phyloP scores from a whole-genome alignment of 1,140 invertebrate species.

The Dendroctonus valens region DNA sequence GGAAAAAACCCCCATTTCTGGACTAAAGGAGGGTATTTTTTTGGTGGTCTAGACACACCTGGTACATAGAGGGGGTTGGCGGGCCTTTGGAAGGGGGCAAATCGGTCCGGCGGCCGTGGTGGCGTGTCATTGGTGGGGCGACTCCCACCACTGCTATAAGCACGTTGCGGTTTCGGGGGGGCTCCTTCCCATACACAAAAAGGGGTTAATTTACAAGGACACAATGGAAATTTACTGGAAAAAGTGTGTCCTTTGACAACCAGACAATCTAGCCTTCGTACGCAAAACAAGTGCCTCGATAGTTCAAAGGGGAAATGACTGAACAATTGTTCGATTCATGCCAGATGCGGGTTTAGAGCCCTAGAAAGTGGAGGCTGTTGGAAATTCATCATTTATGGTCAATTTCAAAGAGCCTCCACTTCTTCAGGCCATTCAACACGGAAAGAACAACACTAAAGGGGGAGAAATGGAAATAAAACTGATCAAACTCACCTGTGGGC shows the following conservation, averaged over 20 bases:
- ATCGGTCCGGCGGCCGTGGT: slow-evolving; percentile 55
- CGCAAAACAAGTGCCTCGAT: not conserved
- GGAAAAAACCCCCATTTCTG: too few species aligned
- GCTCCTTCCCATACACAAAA: slow-evolving; percentile 50
- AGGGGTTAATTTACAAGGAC: not conserved
- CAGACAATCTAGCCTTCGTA: slow-evolving; percentile 4
- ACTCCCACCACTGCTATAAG: slow-evolving; percentile 54
- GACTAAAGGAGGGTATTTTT: not conserved
- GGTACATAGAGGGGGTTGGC: slow-evolving; percentile 57
- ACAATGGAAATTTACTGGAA: not conserved
- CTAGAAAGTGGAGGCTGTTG: too few species aligned
- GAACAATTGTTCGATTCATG: too few species aligned
- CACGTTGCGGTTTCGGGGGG: slow-evolving; percentile 63
- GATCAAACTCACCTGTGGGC: slow-evolving; percentile 50
- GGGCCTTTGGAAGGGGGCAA: slow-evolving; percentile 58
- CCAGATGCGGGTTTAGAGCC: too few species aligned
- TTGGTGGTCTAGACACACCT: slow-evolving; percentile 54
- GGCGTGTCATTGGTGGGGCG: slow-evolving; percentile 49
- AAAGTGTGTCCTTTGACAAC: not conserved
- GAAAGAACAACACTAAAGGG: not conserved
- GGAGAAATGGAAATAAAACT: not conserved
- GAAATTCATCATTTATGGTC: not conserved
- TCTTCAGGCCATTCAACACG: not conserved
- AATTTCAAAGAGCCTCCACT: not conserved
- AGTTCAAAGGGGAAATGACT: not conserved